Percentiles rank a stretch among this genome's conserved stretches.
These are phyloP conservation scores for Drosophila eohydei DNA, from an alignment of 2,888 invertebrate species.

Conservation along the genomic window DNA sequence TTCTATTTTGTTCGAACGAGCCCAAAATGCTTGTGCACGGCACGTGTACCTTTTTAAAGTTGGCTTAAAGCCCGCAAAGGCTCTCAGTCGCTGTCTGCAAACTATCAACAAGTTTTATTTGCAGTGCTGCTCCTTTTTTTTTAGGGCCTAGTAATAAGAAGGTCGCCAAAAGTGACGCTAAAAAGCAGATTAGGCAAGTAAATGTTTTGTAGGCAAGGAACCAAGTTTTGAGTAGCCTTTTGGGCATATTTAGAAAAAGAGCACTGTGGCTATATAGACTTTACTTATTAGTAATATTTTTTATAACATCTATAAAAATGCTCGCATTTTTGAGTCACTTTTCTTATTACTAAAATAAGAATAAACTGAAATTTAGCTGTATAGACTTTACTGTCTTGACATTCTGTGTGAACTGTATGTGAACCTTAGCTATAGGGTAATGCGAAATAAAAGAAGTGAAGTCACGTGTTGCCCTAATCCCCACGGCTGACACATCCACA, in stretches of 20 bases:
- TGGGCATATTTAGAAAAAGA: background rate
- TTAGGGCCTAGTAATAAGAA: background rate
- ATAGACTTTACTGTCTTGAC: background rate
- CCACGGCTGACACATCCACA: conserved; percentile 42
- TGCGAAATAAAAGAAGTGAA: conserved; percentile 23
- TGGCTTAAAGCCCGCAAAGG: conserved; percentile 38
- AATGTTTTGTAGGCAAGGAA: conserved; percentile 1
- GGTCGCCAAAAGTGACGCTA: conserved; percentile 1
- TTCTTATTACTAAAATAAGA: background rate
- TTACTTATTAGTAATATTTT: background rate
- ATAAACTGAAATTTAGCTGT: background rate
- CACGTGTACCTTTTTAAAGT: conserved; percentile 76
- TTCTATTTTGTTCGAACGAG: conserved; percentile 10
- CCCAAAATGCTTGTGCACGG: conserved; percentile 20
- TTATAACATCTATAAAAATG: background rate
- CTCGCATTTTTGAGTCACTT: background rate
- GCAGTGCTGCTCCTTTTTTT: conserved; percentile 9
- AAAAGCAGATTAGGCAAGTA: background rate
- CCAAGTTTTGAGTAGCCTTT: background rate
- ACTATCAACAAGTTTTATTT: conserved; percentile 70
- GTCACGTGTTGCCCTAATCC: conserved; percentile 69
- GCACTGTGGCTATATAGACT: background rate
- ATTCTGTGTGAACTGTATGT: no score
- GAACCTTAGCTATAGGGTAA: conserved; percentile 11
- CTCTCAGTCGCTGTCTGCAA: conserved; percentile 27